Evolutionary conservation across 1,140 invertebrate genomes (phyloP), one percentile per base, ranked within the genome.

Genomic region (Scaptomyza montana): DNA sequence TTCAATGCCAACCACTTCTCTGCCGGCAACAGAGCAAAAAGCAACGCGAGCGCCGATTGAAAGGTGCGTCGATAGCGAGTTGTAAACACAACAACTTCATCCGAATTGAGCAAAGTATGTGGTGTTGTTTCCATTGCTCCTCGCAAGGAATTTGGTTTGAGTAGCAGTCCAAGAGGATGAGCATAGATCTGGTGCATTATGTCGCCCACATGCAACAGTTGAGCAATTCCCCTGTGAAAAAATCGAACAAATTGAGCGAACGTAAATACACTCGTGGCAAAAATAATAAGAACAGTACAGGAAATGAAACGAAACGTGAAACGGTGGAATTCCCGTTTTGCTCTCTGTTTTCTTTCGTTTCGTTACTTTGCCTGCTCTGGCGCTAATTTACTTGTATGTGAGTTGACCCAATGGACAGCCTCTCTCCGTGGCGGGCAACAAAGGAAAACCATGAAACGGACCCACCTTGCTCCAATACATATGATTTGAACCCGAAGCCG

Each of bases 41-140:
- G 89, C 69, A 98, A 93, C 2, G 97, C 96, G 41, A 97, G 92
- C 4, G 95, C 95, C 85, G 97, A 98, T 92, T 98, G 97, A 74
- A 97, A 97, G 9, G 98, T 98, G 80, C 98, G 94, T 6, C 96
- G 93, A 91, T 97, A 97, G 41, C 95, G 93, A 0, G 97, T 98
- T 65, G 96, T 96, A 82, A 95, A 96, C 3, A 96, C 93, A 21
- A 95, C 91, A 21, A 97, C 92, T 60, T 97, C 95, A 16, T 95
- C 94, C 78, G 92, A 92, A 33, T 90, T 92, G 5, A 92, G 75
- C 0, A 90, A 56, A 3, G 80, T 79, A 16, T 92, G 85, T 0
- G 91, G 90, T 2, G 89, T 92, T 0, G 91, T 78, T 36, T 89
- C 82, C 51, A 54, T 61, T 2, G 65, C 61, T 45, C 41, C 62